These are phyloP conservation scores for Apantesis nais DNA, from an alignment of 2,888 invertebrate genomes.

Conservation along the genomic window DNA sequence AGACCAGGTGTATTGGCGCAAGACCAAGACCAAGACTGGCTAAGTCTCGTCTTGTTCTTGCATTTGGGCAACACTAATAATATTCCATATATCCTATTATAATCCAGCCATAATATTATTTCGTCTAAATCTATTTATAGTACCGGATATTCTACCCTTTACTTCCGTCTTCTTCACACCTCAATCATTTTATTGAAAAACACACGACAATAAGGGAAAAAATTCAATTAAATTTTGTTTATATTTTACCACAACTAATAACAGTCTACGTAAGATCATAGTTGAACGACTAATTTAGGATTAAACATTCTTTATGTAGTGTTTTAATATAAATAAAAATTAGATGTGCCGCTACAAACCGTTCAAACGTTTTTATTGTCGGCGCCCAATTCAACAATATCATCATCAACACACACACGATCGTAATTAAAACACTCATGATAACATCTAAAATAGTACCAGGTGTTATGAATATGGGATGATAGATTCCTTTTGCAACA, in stretches of 20 bases:
- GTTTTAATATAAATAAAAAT: neutral
- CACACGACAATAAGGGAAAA: neutral
- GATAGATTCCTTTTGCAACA: conserved; percentile 69
- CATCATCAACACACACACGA: conserved; percentile 42
- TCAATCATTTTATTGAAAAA: neutral
- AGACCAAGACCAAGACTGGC: too few species aligned
- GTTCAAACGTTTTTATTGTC: conserved; percentile 5
- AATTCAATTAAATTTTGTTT: too few species aligned
- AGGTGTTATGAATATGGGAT: conserved; percentile 68
- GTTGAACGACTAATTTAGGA: neutral
- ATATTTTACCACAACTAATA: neutral
- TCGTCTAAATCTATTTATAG: too few species aligned
- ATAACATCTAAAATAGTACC: conserved; percentile 73
- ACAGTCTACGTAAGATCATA: neutral
- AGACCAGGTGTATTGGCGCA: too few species aligned
- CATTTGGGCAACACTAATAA: too few species aligned
- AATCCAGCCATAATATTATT: too few species aligned
- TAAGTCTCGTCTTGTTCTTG: too few species aligned
- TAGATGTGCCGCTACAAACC: neutral
- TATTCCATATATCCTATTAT: too few species aligned
- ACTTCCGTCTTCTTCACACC: too few species aligned
- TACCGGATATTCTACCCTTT: neutral
- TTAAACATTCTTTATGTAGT: neutral
- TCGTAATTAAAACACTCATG: conserved; percentile 71
- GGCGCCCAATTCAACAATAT: conserved; percentile 19